These are phyloP conservation scores for Ptychoptera contaminata DNA, from an alignment of 2,888 invertebrate genomes.

Conservation along the genomic window DNA sequence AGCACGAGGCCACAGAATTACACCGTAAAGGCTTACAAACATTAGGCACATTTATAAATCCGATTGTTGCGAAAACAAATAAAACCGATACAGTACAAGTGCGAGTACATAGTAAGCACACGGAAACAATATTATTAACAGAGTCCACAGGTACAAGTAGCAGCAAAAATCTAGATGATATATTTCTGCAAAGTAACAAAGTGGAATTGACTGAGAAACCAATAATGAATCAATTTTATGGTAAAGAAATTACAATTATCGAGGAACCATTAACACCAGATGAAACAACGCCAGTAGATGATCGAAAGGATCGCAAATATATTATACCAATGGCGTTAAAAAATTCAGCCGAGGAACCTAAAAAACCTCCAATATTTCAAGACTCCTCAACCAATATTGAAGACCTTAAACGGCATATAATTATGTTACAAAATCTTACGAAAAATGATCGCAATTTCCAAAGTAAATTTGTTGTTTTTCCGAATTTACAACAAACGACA, in stretches of 20 bases:
- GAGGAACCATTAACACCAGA: constrained; percentile 9
- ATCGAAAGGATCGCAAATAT: constrained; percentile 22
- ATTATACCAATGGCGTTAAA: constrained; percentile 31
- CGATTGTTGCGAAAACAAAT: constrained; percentile 26
- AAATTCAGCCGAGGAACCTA: constrained; percentile 23
- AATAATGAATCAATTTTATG: not conserved
- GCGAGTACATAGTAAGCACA: no score
- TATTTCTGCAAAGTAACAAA: not conserved
- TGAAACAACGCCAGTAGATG: constrained; percentile 11
- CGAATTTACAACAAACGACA: constrained; percentile 20
- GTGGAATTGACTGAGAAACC: not conserved
- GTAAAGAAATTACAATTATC: not conserved
- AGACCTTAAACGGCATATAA: constrained; percentile 28
- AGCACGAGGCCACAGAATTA: constrained; percentile 10
- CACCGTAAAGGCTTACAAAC: constrained; percentile 28
- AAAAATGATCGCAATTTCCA: constrained; percentile 29
- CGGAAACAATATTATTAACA: no score
- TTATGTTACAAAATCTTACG: constrained; percentile 29
- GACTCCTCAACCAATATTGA: constrained; percentile 27
- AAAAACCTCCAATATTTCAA: constrained; percentile 13
- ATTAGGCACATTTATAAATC: constrained; percentile 28
- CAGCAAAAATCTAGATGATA: not conserved
- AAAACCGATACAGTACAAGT: constrained; percentile 22
- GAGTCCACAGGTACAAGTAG: no score
- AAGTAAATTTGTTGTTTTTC: constrained; percentile 31